phyloP scores from a whole-genome alignment of 2,113 vertebrate genomes.

The Regulus satrapa region DNA sequence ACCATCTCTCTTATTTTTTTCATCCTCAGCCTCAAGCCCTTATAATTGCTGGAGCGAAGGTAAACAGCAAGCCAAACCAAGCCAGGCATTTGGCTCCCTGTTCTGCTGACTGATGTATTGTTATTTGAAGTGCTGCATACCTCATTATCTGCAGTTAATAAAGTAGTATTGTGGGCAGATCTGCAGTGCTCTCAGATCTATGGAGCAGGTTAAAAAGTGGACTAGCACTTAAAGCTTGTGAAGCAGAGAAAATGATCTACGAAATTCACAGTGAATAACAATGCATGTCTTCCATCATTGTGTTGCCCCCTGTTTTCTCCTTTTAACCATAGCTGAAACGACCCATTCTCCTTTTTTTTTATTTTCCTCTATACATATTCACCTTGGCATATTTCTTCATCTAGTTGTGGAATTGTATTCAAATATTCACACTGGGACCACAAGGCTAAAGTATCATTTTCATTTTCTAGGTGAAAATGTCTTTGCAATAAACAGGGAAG shows the following conservation, averaged over 20 bases:
- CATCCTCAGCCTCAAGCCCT: not conserved
- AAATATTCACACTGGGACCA: not conserved
- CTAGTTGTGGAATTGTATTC: not conserved
- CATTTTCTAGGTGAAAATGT: not conserved
- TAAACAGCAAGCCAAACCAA: not conserved
- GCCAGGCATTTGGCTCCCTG: not conserved
- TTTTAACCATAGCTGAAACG: not conserved
- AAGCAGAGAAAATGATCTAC: constrained; percentile 24
- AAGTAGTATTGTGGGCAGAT: constrained; percentile 24
- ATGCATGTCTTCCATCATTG: not conserved
- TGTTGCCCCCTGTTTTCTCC: not conserved
- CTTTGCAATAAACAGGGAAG: not conserved
- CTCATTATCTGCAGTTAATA: constrained; percentile 50
- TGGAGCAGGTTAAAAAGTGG: constrained; percentile 15
- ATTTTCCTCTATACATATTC: not conserved
- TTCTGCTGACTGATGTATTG: constrained; percentile 15
- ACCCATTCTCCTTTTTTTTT: not conserved
- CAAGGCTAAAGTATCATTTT: not conserved
- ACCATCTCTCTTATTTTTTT: not conserved
- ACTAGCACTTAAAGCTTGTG: not conserved
- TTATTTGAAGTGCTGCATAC: constrained; percentile 27
- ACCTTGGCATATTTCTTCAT: not conserved
- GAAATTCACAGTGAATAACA: constrained; percentile 2
- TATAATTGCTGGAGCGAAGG: not conserved
- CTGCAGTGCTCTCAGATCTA: not conserved